Base-by-base conservation (phyloP, 2,797 vertebrate species). In the Sebastes aleutianus region DNA sequence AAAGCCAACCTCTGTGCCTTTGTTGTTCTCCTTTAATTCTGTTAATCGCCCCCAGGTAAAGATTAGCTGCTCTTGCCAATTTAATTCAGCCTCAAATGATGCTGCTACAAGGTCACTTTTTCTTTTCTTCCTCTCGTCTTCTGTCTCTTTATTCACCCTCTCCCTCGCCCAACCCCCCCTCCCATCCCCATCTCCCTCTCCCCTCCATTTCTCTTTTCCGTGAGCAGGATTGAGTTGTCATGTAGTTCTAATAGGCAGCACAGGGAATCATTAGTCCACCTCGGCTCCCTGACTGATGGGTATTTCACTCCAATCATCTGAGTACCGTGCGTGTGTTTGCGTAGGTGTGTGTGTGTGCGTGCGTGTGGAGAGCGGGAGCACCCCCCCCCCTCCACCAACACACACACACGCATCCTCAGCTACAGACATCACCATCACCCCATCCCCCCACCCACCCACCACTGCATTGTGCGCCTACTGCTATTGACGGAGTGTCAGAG, bases 231-330 rank as follows among this genome's bases (percentile, higher is more conserved):
- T 99, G 98, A 99, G 97, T 98, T 98, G 97, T 99, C 97, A 98
- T 99, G 97, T 98, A 97, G 95, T 97, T 98, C 97, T 99, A 99
- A 99, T 98, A 98, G 98, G 98, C 97, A 98, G 97, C 97, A 89
- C 94, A 92, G 97, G 97, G 97, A 98, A 99, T 98, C 97, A 97
- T 99, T 99, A 98, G 98, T 98, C 96, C 96, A 97, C 95, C 97
- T 96, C 96, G 94, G 94, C 96, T 96, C 96, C 94, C 96, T 98
- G 97, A 99, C 97, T 98, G 98, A 99, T 98, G 97, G 97, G 96
- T 97, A 97, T 98, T 98, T 97, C 97, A 97, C 97, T 98, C 97
- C 97, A 98, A 98, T 98, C 98, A 99, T 98, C 97, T 96, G 96
- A 96, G 96, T 91, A 59, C 84, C 64, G 85, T 78, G 89, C 27